phyloP scores from a whole-genome alignment of 2,113 vertebrate species.

The Nestor notabilis region DNA sequence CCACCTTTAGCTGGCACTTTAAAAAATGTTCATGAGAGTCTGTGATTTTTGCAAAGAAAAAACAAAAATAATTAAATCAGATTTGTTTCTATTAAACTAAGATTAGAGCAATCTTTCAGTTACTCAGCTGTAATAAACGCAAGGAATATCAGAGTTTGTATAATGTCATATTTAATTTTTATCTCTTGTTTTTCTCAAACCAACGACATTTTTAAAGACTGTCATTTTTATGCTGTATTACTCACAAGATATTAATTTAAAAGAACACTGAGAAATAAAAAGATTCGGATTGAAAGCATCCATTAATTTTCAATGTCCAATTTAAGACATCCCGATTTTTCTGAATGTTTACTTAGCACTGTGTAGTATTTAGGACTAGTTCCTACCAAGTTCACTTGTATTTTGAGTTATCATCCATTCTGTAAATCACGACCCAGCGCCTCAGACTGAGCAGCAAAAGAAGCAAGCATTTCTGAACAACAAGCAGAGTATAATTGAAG shows the following conservation, averaged over 20 bases:
- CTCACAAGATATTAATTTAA: neutral
- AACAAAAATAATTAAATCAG: neutral
- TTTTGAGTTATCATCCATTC: neutral
- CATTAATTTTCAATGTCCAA: neutral
- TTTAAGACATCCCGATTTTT: neutral
- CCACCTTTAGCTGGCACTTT: neutral
- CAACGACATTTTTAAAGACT: neutral
- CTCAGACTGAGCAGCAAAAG: neutral
- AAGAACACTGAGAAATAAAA: neutral
- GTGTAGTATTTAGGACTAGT: neutral
- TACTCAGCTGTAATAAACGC: neutral
- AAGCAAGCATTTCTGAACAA: neutral
- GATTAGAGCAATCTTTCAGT: neutral
- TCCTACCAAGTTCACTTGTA: neutral
- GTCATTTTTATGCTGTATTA: neutral
- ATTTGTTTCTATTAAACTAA: neutral
- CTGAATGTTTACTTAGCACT: neutral
- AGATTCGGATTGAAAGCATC: neutral
- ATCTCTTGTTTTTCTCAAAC: conserved; percentile 1
- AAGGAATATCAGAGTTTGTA: neutral
- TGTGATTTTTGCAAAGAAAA: neutral
- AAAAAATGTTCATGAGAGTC: neutral
- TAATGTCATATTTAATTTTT: neutral
- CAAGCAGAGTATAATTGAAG: neutral
- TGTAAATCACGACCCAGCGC: neutral